phyloP scores from a whole-genome alignment of 2,888 invertebrate genomes.

The Melikaiella ostensackeni region DNA sequence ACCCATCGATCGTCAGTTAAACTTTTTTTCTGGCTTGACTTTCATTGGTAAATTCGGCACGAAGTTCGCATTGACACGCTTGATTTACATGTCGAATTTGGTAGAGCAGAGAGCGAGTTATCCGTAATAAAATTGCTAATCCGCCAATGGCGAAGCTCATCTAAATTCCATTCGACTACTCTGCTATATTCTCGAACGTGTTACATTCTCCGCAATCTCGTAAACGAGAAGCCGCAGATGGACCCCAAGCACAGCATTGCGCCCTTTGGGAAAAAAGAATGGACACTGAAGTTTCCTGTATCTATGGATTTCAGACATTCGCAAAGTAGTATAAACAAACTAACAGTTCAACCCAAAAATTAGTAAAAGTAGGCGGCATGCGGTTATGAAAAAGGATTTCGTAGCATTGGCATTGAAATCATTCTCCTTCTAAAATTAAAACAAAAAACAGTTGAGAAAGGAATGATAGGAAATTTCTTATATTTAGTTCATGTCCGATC shows the following conservation, averaged over 20 bases:
- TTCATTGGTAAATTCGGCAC: slow-evolving; percentile 50
- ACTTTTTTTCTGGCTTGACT: slow-evolving; percentile 4
- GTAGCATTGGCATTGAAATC: no score
- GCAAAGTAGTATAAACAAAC: no score
- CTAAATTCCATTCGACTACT: slow-evolving; percentile 54
- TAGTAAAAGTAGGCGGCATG: no score
- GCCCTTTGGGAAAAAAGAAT: not conserved
- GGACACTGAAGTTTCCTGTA: no score
- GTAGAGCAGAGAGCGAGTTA: slow-evolving; percentile 40
- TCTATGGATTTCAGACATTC: no score
- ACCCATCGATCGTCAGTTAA: not conserved
- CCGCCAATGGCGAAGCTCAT: slow-evolving; percentile 48
- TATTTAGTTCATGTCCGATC: no score
- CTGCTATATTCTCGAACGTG: slow-evolving; percentile 45
- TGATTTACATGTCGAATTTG: slow-evolving; percentile 45
- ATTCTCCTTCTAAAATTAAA: no score
- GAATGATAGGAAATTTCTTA: no score
- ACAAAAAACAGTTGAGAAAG: no score
- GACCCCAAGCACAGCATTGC: not conserved
- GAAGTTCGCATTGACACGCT: slow-evolving; percentile 48
- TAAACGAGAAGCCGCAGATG: slow-evolving; percentile 43
- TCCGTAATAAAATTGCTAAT: slow-evolving; percentile 56
- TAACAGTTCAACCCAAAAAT: no score
- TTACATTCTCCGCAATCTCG: slow-evolving; percentile 47
- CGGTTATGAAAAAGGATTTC: no score